Conservation (phyloP, 1,140 invertebrate species). For the Ganaspis sp. region DNA sequence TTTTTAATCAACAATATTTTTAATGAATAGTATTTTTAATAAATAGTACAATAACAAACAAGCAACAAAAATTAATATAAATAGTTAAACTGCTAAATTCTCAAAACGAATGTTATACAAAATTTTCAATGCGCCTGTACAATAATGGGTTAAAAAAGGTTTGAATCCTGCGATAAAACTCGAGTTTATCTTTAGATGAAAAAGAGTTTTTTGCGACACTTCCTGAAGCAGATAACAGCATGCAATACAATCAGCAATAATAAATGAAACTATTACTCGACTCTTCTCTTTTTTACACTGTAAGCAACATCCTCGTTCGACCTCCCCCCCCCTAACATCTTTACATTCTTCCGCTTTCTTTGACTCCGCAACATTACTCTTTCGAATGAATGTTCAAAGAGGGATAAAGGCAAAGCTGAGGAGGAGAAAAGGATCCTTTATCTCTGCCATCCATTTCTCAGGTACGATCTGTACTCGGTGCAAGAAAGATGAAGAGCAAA, state of each 20-base stretch:
- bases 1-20: too few relatives aligned
- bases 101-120: too few relatives aligned
- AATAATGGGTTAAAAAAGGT: too few relatives aligned
- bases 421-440: slow-evolving; percentile 27
- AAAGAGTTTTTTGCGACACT: neutral
- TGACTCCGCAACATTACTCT: slow-evolving; percentile 11
- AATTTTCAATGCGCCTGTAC: too few relatives aligned
- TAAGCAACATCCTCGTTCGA: neutral
- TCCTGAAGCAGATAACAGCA: neutral
- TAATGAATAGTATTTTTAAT: too few relatives aligned
- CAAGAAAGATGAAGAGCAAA: slow-evolving; percentile 19
- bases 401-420: slow-evolving; percentile 20
- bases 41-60: too few relatives aligned
- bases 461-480: slow-evolving; percentile 12
- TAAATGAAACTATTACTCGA: slow-evolving; percentile 1
- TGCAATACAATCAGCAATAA: neutral
- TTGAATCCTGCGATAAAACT: too few relatives aligned
- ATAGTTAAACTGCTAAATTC: too few relatives aligned
- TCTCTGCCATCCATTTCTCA: slow-evolving; percentile 19
- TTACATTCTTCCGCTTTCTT: slow-evolving; percentile 22
- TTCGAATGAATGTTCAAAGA: slow-evolving; percentile 25
- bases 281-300: neutral
- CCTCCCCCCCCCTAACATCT: neutral
- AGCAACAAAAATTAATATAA: too few relatives aligned
- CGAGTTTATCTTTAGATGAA: neutral